phyloP scores from a whole-genome alignment of 2,797 vertebrate species.

The Columba guinea region DNA sequence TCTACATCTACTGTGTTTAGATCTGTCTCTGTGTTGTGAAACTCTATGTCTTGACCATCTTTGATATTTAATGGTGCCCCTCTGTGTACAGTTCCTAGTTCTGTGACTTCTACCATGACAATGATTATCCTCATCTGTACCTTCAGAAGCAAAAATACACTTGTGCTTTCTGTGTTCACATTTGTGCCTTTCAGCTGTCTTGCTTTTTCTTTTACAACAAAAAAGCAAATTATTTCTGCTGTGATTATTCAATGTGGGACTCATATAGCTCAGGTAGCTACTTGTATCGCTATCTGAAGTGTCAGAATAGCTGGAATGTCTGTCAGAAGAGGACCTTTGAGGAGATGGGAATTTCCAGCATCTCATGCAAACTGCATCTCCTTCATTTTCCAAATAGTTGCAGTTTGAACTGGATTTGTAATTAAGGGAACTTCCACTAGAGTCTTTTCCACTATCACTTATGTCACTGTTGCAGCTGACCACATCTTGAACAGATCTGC shows the following conservation, averaged over 20 bases:
- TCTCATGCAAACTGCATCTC: conserved; percentile 39
- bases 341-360: conserved; percentile 59
- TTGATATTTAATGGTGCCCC: conserved; percentile 47
- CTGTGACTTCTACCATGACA: conserved; percentile 40
- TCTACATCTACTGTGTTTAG: conserved; percentile 56
- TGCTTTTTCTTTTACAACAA: conserved; percentile 73
- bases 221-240: conserved; percentile 63
- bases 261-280: conserved; percentile 31
- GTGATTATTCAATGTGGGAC: conserved; percentile 42
- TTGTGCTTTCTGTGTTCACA: conserved; percentile 80
- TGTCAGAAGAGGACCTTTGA: conserved; percentile 59
- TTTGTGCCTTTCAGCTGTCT: conserved; percentile 69
- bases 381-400: conserved; percentile 69
- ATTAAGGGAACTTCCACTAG: conserved; percentile 44
- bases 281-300: conserved; percentile 29
- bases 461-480: conserved; percentile 44
- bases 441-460: conserved; percentile 60
- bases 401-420: conserved; percentile 62
- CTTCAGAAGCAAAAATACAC: conserved; percentile 59
- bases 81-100: conserved; percentile 38
- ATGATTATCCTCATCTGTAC: neutral
- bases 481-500: conserved; percentile 34
- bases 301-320: conserved; percentile 59
- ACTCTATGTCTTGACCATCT: conserved; percentile 54
- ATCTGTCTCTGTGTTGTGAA: conserved; percentile 47